Conservation (phyloP, 2,888 invertebrate genomes). For the Abrostola tripartita region DNA sequence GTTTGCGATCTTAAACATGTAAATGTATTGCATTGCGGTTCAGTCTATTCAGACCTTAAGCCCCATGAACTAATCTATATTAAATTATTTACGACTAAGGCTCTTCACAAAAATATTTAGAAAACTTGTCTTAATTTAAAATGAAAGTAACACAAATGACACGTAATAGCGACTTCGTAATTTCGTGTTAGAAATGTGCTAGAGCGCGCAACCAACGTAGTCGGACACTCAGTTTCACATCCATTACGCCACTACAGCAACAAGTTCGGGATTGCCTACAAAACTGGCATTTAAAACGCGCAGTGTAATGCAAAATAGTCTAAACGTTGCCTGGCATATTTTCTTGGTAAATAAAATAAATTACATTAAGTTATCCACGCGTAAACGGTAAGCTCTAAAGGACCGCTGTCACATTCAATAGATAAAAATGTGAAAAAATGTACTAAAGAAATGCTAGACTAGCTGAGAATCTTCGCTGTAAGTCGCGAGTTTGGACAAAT, state of each 20-base stretch:
- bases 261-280: slow-evolving; percentile 6
- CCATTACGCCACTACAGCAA: slow-evolving; percentile 17
- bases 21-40: background rate
- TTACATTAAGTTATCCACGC: slow-evolving; percentile 47
- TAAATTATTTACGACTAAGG: background rate
- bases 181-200: background rate
- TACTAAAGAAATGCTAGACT: slow-evolving; percentile 24
- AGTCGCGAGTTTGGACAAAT: slow-evolving; percentile 24
- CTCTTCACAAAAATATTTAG: background rate
- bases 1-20: background rate
- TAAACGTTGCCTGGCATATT: slow-evolving; percentile 28
- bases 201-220: background rate
- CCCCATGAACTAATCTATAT: background rate
- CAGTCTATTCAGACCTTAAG: background rate
- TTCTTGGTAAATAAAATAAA: slow-evolving; percentile 42
- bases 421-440: slow-evolving; percentile 46
- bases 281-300: slow-evolving; percentile 5
- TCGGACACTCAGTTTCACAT: slow-evolving; percentile 15
- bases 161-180: slow-evolving; percentile 5
- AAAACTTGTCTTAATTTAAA: background rate
- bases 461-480: slow-evolving; percentile 29
- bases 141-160: slow-evolving; percentile 10
- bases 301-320: slow-evolving; percentile 16
- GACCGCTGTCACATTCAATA: slow-evolving; percentile 44
- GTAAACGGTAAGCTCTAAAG: slow-evolving; percentile 36